Conservation (phyloP, 2,888 invertebrate species). For the Cenopis cana region DNA sequence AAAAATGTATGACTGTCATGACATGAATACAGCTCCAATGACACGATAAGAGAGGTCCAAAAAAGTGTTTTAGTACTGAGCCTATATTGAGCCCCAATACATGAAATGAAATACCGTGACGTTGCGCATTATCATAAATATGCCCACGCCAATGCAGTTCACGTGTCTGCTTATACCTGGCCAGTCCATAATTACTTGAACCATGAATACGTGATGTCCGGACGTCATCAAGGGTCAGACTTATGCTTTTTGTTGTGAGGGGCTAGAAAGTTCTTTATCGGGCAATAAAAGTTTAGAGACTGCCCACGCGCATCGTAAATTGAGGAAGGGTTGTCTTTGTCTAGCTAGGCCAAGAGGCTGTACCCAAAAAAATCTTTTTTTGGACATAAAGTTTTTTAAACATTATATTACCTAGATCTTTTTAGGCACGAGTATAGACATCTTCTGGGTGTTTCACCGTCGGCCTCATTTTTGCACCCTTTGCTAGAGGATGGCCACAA, state of each 20-base stretch:
- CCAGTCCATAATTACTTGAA: background rate
- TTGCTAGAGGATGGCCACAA: no score
- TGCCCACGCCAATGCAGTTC: background rate
- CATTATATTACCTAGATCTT: no score
- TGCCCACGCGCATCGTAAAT: slow-evolving; percentile 54
- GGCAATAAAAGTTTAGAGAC: slow-evolving; percentile 70
- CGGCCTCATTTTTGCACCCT: no score
- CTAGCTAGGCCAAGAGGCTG: slow-evolving; percentile 19
- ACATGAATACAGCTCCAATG: no score
- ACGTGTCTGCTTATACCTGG: background rate
- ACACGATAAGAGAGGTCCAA: no score
- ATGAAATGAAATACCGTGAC: slow-evolving; percentile 13
- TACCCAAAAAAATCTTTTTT: background rate
- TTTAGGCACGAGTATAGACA: no score
- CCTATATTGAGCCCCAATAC: background rate
- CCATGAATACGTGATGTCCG: background rate
- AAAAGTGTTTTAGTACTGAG: no score
- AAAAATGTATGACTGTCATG: no score
- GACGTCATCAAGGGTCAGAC: background rate
- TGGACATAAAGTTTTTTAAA: no score
- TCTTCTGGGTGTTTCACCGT: no score
- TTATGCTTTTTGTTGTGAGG: background rate
- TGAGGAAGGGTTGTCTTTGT: slow-evolving; percentile 58
- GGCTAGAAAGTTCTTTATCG: slow-evolving; percentile 43
- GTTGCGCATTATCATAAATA: slow-evolving; percentile 19